Percentiles rank a stretch among this genome's conserved stretches.
These are phyloP conservation scores for Drosophila phalerata DNA, from an alignment of 2,888 invertebrate species.

Conservation along the genomic window DNA sequence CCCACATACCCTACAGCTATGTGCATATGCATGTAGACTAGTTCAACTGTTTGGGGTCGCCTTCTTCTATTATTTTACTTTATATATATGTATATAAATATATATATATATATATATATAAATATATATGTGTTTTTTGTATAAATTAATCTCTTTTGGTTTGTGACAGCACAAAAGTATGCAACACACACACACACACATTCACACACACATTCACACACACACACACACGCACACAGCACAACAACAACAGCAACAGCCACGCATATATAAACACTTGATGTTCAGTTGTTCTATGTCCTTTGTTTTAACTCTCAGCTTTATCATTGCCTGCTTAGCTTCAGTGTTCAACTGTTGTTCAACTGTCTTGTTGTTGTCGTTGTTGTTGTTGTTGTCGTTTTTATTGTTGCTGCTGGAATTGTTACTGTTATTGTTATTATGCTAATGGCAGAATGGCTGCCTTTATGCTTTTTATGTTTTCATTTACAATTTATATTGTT, in stretches of 20 bases:
- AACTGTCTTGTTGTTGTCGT: slow-evolving; percentile 26
- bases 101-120: no score
- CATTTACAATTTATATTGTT: neutral
- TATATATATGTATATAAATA: neutral
- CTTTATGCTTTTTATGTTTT: slow-evolving; percentile 4
- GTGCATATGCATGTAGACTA: slow-evolving; percentile 19
- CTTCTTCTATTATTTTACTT: slow-evolving; percentile 3
- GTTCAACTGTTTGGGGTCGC: slow-evolving; percentile 21
- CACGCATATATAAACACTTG: slow-evolving; percentile 48
- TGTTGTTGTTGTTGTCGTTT: slow-evolving; percentile 26
- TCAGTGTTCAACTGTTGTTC: slow-evolving; percentile 20
- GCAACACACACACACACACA: slow-evolving; percentile 39
- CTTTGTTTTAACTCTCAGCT: slow-evolving; percentile 8
- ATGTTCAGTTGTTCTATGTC: slow-evolving; percentile 37
- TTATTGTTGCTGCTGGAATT: neutral
- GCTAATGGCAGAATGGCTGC: slow-evolving; percentile 3
- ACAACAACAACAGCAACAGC: slow-evolving; percentile 20
- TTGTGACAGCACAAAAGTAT: slow-evolving; percentile 61
- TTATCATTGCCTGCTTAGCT: slow-evolving; percentile 38
- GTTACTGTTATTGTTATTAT: slow-evolving; percentile 19
- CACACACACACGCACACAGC: no score
- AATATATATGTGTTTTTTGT: slow-evolving; percentile 20
- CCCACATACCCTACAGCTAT: slow-evolving; percentile 1
- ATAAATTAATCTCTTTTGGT: slow-evolving; percentile 47
- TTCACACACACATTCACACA: neutral